Percentiles rank a stretch among this genome's conserved stretches.
Evolutionary conservation across 1,140 invertebrate species (phyloP).

Genomic region (Bilobella aurantiaca): DNA sequence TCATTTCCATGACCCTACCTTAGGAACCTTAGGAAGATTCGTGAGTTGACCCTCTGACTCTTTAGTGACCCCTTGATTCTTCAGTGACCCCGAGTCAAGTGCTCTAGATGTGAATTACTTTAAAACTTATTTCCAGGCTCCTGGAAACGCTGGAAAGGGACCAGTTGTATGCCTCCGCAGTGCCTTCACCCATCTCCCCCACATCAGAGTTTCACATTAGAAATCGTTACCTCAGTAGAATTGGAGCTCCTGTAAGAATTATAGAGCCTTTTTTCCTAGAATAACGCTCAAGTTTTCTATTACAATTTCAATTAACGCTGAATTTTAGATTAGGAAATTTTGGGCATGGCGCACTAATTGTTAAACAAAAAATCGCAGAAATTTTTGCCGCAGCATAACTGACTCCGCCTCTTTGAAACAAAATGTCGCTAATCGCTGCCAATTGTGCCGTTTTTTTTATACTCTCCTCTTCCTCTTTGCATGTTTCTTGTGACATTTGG

Average conservation of each 20-base stretch:
- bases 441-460: not conserved
- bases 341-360: no score
- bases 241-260: conserved; percentile 48
- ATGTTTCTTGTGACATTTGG: not conserved
- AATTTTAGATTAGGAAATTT: no score
- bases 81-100: not conserved
- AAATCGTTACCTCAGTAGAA: conserved; percentile 51
- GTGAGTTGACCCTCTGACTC: no score
- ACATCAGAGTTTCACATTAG: conserved; percentile 53
- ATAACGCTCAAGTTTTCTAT: not conserved
- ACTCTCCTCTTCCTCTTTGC: not conserved
- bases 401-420: not conserved
- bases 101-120: not conserved
- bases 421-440: not conserved
- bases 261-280: not conserved
- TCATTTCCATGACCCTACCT: no score
- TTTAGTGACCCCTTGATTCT: no score
- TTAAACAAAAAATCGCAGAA: no score
- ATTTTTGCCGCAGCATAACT: not conserved
- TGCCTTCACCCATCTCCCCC: conserved; percentile 44
- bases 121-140: conserved; percentile 34
- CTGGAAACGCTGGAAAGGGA: conserved; percentile 46
- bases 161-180: conserved; percentile 44
- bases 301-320: conserved; percentile 1
- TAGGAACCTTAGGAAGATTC: no score